A percentile compares a stretch with the other conserved stretches of the same genome.
Conservation (phyloP, 2,797 vertebrate genomes). For the Enteromius radiatus region DNA sequence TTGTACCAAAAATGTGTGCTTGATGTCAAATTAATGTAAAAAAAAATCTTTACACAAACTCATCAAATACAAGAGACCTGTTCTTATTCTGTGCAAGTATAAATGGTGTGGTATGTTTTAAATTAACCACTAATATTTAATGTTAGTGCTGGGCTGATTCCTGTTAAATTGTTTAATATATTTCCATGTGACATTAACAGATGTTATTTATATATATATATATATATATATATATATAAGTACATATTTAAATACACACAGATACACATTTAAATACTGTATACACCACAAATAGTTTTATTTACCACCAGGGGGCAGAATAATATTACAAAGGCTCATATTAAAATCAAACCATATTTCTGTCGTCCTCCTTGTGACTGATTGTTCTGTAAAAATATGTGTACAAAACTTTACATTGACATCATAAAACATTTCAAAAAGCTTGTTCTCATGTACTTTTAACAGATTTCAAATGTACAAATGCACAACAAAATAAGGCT, state of each 20-base stretch:
- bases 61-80: background rate
- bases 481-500: slow-evolving; percentile 27
- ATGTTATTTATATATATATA: background rate
- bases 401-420: slow-evolving; percentile 15
- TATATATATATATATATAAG: background rate
- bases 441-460: background rate
- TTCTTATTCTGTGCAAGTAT: background rate
- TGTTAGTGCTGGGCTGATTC: background rate
- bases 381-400: slow-evolving; percentile 22
- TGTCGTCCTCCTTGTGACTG: background rate
- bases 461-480: background rate
- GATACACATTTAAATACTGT: background rate
- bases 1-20: background rate
- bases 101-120: background rate
- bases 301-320: slow-evolving; percentile 21
- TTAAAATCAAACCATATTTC: background rate
- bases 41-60: background rate
- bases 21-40: background rate
- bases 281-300: slow-evolving; percentile 15
- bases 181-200: background rate
- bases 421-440: slow-evolving; percentile 15
- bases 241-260: background rate
- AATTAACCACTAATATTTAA: background rate
- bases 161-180: background rate
- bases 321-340: background rate